Percentiles rank a stretch among this genome's conserved stretches.
phyloP scores from a whole-genome alignment of 2,797 vertebrate species.

The Scarus forsteni region DNA sequence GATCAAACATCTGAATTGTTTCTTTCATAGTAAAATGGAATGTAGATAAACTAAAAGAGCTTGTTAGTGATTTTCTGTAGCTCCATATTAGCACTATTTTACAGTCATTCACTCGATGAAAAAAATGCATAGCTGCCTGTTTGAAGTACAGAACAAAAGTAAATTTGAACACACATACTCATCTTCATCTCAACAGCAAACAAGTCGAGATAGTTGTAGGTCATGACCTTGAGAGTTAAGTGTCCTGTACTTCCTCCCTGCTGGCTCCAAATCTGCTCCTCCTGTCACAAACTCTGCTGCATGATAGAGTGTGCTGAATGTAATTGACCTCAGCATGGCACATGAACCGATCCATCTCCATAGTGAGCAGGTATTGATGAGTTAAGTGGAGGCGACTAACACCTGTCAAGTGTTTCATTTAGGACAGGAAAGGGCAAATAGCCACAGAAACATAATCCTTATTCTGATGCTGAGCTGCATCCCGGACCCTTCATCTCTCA shows the following conservation, averaged over 20 bases:
- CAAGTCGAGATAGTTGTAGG: conserved; percentile 15
- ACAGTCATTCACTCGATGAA: too few species aligned
- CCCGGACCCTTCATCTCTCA: conserved; percentile 66
- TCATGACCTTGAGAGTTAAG: conserved; percentile 81
- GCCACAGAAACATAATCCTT: conserved; percentile 66
- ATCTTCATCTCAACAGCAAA: too few species aligned
- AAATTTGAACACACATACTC: too few species aligned
- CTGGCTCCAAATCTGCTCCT: conserved; percentile 41
- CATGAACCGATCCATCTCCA: conserved; percentile 21
- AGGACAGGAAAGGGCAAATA: conserved; percentile 71
- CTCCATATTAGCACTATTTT: too few species aligned
- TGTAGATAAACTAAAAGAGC: too few species aligned
- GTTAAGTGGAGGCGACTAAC: conserved; percentile 63
- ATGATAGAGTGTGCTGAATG: conserved; percentile 18
- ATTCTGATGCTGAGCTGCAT: conserved; percentile 57
- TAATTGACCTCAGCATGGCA: conserved; percentile 30
- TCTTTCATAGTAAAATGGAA: too few species aligned
- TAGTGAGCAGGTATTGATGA: conserved; percentile 60
- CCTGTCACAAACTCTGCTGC: conserved; percentile 62
- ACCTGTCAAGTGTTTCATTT: conserved; percentile 62
- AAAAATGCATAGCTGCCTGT: too few species aligned
- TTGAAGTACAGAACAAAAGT: too few species aligned
- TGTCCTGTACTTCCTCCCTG: conserved; percentile 71
- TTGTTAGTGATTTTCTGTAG: too few species aligned
- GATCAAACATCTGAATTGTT: too few species aligned